A percentile compares a stretch with the other conserved stretches of the same genome.
Evolutionary conservation across 2,888 invertebrate species (phyloP).

Genomic region (Pollenia labialis): DNA sequence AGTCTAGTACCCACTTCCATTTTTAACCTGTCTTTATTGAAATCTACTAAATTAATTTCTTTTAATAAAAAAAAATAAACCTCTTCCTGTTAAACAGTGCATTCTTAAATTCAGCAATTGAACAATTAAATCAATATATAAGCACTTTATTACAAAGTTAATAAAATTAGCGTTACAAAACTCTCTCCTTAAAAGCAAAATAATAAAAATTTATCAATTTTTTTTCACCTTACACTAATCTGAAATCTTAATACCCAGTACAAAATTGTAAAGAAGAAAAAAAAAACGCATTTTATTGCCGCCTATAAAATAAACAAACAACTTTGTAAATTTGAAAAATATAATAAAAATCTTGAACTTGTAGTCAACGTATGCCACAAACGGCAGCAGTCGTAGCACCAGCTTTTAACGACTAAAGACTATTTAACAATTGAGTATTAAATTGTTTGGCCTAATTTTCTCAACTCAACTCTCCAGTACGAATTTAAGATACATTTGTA

Average conservation of each 20-base stretch:
- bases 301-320: slow-evolving; percentile 63
- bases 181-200: slow-evolving; percentile 5
- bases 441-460: slow-evolving; percentile 73
- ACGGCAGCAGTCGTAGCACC: slow-evolving; percentile 15
- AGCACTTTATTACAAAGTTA: neutral
- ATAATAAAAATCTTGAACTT: slow-evolving; percentile 9
- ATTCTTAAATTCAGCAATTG: neutral
- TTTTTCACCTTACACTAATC: slow-evolving; percentile 17
- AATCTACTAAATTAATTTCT: slow-evolving; percentile 19
- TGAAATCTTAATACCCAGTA: slow-evolving; percentile 4
- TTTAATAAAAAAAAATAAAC: slow-evolving; percentile 16
- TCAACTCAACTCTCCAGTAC: slow-evolving; percentile 52
- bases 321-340: slow-evolving; percentile 29
- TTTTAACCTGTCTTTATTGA: slow-evolving; percentile 4
- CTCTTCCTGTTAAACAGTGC: slow-evolving; percentile 36
- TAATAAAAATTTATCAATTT: neutral
- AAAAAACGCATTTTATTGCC: slow-evolving; percentile 47
- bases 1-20: neutral
- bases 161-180: neutral
- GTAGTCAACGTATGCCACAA: slow-evolving; percentile 45
- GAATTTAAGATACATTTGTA: slow-evolving; percentile 23
- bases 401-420: slow-evolving; percentile 12
- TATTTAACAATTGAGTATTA: slow-evolving; percentile 64
- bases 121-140: slow-evolving; percentile 31
- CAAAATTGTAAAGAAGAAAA: neutral